Evolutionary conservation across 2,888 invertebrate genomes (phyloP), one percentile per base, ranked within the genome.

Genomic region (Machimus atricapillus): DNA sequence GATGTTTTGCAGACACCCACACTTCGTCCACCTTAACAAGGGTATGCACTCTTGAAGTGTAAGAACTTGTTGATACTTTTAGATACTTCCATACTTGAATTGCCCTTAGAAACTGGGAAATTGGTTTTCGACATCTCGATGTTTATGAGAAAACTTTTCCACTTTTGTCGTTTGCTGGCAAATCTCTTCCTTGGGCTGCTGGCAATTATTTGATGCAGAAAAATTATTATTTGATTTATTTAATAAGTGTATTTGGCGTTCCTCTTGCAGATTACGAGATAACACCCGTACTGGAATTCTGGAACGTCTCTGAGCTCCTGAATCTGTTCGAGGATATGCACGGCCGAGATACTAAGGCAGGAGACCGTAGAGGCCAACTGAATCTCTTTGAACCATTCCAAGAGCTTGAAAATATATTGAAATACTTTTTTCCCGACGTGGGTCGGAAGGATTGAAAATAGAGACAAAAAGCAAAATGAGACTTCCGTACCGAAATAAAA

Each of bases 401-500:
- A 14, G n/a, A 79, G 19, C 81, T 79, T 79, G 37, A 82, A 79
- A 46, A 27, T 52, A 31, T 79, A 79, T 79, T 79, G 9, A 52
- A n/a, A 79, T 52, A 56, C 46, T 52, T 79, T 56, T 79, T 34
- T 37, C 3, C 79, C 66, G 66, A 23, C 27, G 12, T 12, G 9
- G 27, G 27, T 66, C 23, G 27, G 23, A 9, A 66, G 66, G 23
- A 66, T 66, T 66, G 23, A 27, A 27, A 66, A 19, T 66, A 66
- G 27, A 66, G 66, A 66, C 19, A 23, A 12, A 23, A 27, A 86
- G 37, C 31, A 89, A 82, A 89, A 92, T 92, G 92, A 91, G 93
- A 90, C 90, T 93, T 89, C 92, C 92, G 87, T 91, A 91, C 90
- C 91, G 92, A 88, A 92, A 92, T 90, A 92, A 91, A 90, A 91